A percentile compares a stretch with the other conserved stretches of the same genome.
phyloP scores from a whole-genome alignment of 1,140 invertebrate species.

The Formica exsecta region DNA sequence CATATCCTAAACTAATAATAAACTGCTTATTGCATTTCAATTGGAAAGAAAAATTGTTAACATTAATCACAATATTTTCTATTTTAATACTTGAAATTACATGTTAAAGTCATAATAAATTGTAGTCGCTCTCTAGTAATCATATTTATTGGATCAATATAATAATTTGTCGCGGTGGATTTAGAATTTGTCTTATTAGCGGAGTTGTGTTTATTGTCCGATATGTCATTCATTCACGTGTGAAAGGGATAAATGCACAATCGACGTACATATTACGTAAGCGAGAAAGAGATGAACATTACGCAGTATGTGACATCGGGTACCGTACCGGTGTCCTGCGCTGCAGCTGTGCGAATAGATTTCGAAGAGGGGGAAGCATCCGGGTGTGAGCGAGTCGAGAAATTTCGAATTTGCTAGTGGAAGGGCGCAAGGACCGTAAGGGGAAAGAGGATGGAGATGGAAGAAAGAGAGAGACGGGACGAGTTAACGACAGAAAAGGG shows the following conservation, averaged over 20 bases:
- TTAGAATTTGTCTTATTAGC: background rate
- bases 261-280: background rate
- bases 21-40: no score
- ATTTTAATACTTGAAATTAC: background rate
- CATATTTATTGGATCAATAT: background rate
- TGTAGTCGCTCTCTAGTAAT: background rate
- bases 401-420: conserved; percentile 21
- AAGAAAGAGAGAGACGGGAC: conserved; percentile 30
- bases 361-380: conserved; percentile 16
- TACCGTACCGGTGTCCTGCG: background rate
- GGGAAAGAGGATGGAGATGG: background rate
- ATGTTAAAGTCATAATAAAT: background rate
- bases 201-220: no score
- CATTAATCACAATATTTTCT: background rate
- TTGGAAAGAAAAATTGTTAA: background rate
- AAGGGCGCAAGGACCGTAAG: conserved; percentile 3
- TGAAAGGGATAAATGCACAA: background rate
- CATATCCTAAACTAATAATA: background rate
- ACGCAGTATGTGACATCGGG: background rate
- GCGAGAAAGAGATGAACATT: background rate
- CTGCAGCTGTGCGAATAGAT: conserved; percentile 64
- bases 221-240: background rate
- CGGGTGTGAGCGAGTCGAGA: conserved; percentile 6
- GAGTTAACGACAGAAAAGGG: conserved; percentile 16
- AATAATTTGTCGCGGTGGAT: background rate